Conservation (phyloP, 92 coral and sea anemone species). For the Anthopleura xanthogrammica region DNA sequence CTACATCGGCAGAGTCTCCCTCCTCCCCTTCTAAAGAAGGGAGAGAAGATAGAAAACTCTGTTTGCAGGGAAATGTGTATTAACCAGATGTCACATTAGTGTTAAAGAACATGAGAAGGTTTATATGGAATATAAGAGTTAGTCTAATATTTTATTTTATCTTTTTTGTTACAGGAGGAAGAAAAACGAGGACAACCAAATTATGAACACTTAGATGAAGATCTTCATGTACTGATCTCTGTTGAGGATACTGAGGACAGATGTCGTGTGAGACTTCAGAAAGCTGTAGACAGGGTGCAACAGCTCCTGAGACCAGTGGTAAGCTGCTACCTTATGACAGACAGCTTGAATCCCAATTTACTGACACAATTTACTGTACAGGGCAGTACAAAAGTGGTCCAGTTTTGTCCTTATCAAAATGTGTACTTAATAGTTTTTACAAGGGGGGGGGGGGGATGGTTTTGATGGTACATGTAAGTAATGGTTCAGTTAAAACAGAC, state of each 20-base stretch:
- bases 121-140: neutral
- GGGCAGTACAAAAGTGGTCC: too few species aligned
- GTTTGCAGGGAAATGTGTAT: too few species aligned
- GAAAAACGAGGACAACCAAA: conserved; percentile 97
- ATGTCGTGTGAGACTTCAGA: conserved; percentile 71
- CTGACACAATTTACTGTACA: too few species aligned
- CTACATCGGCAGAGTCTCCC: too few species aligned
- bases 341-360: too few species aligned
- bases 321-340: conserved; percentile 7
- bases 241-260: conserved; percentile 97
- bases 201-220: conserved; percentile 96
- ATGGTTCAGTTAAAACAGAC: too few species aligned
- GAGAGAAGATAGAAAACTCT: too few species aligned
- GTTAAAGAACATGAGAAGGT: neutral
- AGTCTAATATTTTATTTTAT: neutral
- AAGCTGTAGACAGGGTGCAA: conserved; percentile 86
- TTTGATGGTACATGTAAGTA: neutral
- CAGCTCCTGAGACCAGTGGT: conserved; percentile 89
- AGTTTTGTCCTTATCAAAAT: too few species aligned
- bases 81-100: neutral
- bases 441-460: too few species aligned
- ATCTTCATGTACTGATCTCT: conserved; percentile 85
- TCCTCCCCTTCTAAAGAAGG: too few species aligned
- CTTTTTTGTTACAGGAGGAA: conserved; percentile 66
- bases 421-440: too few species aligned